phyloP scores from a whole-genome alignment of 35 echinoderm and acorn worm genomes.

The Apostichopus japonicus region DNA sequence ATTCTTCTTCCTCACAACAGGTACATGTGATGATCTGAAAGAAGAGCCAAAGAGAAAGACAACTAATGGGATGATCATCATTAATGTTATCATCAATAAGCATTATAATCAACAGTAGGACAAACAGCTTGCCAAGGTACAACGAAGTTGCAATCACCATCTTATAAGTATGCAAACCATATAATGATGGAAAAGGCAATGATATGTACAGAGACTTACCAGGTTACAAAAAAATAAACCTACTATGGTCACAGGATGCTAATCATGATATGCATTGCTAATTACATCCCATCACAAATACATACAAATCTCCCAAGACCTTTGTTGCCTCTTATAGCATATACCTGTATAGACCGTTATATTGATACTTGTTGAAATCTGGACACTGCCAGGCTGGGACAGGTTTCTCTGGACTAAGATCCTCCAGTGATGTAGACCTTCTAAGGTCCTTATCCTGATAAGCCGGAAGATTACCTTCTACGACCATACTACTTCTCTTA shows the following conservation, averaged over 20 bases:
- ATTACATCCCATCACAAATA: too few species aligned
- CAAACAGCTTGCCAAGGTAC: background rate
- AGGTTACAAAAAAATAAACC: too few species aligned
- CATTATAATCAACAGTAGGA: background rate
- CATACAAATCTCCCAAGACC: too few species aligned
- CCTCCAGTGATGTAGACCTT: slow-evolving; percentile 38
- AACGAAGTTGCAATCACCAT: background rate
- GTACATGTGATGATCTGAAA: slow-evolving; percentile 22
- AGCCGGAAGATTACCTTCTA: slow-evolving; percentile 14
- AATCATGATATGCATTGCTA: too few species aligned
- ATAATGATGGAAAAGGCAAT: too few species aligned
- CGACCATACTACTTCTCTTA: slow-evolving; percentile 15
- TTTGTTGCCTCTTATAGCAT: too few species aligned
- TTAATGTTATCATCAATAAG: background rate
- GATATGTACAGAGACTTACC: too few species aligned
- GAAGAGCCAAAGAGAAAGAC: background rate
- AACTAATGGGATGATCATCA: background rate
- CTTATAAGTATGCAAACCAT: background rate
- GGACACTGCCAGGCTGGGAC: slow-evolving; percentile 36
- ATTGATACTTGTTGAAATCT: background rate
- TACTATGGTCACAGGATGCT: too few species aligned
- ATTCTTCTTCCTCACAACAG: slow-evolving; percentile 53
- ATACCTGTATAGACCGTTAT: too few species aligned
- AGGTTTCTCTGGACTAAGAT: slow-evolving; percentile 46
- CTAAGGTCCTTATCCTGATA: slow-evolving; percentile 21